Evolutionary conservation across 1,140 invertebrate genomes (phyloP).

Genomic region (Diabrotica undecimpunctata): DNA sequence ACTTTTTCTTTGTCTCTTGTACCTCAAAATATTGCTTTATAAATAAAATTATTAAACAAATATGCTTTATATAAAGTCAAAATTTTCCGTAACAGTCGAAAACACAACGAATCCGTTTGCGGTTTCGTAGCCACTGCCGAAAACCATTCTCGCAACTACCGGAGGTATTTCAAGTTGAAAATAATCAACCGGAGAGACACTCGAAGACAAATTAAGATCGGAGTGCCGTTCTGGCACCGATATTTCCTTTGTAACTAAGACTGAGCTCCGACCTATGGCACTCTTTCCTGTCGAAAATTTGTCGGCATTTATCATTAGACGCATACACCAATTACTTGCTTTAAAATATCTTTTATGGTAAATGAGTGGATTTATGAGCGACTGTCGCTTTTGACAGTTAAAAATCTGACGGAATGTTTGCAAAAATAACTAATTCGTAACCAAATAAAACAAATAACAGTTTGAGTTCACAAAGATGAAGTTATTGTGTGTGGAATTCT

Average conservation of each 20-base stretch:
- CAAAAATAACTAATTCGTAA: background rate
- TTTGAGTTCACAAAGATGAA: too few relatives aligned
- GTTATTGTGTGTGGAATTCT: too few relatives aligned
- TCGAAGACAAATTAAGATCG: conserved; percentile 34
- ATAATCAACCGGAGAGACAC: conserved; percentile 21
- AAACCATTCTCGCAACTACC: background rate
- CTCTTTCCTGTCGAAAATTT: conserved; percentile 18
- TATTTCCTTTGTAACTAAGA: conserved; percentile 18
- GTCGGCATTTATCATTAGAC: conserved; percentile 10
- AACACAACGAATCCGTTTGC: too few relatives aligned
- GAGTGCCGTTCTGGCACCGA: conserved; percentile 5
- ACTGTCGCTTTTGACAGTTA: conserved; percentile 5
- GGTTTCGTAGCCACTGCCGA: too few relatives aligned
- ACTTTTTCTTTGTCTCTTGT: too few relatives aligned
- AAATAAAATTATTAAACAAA: too few relatives aligned
- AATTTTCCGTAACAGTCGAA: too few relatives aligned
- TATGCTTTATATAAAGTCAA: too few relatives aligned
- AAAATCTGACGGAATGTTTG: background rate
- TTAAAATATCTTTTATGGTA: conserved; percentile 4
- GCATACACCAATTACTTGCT: conserved; percentile 10
- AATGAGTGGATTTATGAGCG: conserved; percentile 13
- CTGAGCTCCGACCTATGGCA: conserved; percentile 10
- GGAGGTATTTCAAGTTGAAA: background rate
- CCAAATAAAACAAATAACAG: too few relatives aligned
- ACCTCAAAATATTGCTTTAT: too few relatives aligned